Evolutionary conservation across 2,113 vertebrate species (phyloP).

Genomic region (Otus sunia): DNA sequence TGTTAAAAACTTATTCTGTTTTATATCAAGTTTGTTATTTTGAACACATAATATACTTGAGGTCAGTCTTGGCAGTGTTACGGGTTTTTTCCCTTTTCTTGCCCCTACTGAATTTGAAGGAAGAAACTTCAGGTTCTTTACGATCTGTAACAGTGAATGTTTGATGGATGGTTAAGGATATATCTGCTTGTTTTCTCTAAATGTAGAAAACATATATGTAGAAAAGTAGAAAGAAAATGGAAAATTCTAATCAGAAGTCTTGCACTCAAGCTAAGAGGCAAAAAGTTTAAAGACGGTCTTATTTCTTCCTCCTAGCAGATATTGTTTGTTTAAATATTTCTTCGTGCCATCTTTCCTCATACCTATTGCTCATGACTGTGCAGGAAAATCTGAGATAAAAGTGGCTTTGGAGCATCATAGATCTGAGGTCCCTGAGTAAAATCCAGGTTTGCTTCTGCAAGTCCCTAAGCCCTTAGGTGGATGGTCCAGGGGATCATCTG

Average conservation of each 20-base stretch:
- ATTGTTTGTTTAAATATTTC: background rate
- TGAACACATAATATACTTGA: background rate
- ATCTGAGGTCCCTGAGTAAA: background rate
- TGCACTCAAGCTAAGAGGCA: background rate
- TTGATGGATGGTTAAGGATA: background rate
- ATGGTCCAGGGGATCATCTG: background rate
- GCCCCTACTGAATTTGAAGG: background rate
- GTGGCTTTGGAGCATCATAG: background rate
- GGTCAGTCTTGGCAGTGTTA: background rate
- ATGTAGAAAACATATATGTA: background rate
- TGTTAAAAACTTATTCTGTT: background rate
- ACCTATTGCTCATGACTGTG: background rate
- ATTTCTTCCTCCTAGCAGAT: background rate
- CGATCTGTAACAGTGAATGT: background rate
- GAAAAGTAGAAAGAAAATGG: background rate
- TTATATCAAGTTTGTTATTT: background rate
- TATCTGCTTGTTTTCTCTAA: background rate
- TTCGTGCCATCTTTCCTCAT: background rate
- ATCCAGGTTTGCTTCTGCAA: background rate
- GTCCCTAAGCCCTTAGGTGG: background rate
- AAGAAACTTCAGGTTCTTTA: background rate
- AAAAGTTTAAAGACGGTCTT: background rate
- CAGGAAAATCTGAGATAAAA: background rate
- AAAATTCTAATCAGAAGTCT: background rate
- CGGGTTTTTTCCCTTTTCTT: accelerated